Percentiles rank a stretch among this genome's conserved stretches.
These are phyloP conservation scores for Menidia beryllina DNA, from an alignment of 2,113 vertebrate genomes.

Conservation along the genomic window DNA sequence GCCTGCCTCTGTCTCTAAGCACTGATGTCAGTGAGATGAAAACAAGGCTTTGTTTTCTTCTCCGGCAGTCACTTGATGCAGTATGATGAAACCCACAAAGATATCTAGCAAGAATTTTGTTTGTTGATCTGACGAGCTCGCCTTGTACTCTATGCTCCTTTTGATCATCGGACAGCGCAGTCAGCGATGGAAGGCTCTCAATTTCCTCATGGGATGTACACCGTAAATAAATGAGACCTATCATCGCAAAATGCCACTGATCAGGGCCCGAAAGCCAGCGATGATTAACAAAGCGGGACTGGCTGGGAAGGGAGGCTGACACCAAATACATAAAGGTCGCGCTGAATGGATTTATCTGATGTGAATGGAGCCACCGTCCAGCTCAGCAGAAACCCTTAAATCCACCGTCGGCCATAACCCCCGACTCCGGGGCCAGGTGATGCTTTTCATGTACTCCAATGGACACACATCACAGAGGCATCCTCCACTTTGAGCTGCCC, in stretches of 20 bases:
- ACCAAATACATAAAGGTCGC: constrained; percentile 72
- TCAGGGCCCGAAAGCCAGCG: constrained; percentile 34
- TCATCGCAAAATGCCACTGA: constrained; percentile 32
- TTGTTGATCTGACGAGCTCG: constrained; percentile 71
- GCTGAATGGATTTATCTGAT: constrained; percentile 72
- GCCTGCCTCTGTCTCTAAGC: constrained; percentile 33
- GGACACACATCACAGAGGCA: constrained; percentile 92
- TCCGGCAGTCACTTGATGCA: constrained; percentile 76
- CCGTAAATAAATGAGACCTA: constrained; percentile 65
- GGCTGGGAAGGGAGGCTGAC: constrained; percentile 43
- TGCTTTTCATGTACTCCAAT: constrained; percentile 91
- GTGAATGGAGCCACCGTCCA: constrained; percentile 70
- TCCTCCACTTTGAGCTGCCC: constrained; percentile 94
- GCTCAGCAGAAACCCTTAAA: constrained; percentile 67
- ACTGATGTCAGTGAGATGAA: constrained; percentile 69
- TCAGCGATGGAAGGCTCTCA: constrained; percentile 60
- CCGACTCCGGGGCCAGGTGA: constrained; percentile 80
- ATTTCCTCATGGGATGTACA: constrained; percentile 50
- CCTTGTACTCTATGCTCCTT: constrained; percentile 62
- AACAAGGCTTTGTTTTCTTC: constrained; percentile 76
- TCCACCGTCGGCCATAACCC: constrained; percentile 67
- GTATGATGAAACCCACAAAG: constrained; percentile 83
- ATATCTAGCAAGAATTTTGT: constrained; percentile 80
- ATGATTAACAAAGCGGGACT: constrained; percentile 48
- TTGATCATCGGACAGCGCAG: constrained; percentile 68